These are phyloP conservation scores for Stegodyphus dumicola DNA, from an alignment of 1,140 invertebrate genomes.

Conservation along the genomic window DNA sequence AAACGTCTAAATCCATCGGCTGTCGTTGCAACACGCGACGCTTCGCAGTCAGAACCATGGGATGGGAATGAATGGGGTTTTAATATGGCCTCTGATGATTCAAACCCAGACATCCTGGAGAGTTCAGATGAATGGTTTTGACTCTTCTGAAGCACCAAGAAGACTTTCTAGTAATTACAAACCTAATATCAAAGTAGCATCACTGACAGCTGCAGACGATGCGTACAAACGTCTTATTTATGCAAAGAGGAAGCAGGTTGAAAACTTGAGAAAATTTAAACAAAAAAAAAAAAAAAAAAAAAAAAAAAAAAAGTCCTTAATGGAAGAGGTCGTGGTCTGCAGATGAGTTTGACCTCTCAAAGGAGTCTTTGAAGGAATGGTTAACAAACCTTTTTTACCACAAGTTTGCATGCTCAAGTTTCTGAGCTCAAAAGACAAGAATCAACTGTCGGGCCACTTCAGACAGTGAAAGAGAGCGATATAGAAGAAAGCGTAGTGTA, in stretches of 20 bases:
- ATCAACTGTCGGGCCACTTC: not conserved
- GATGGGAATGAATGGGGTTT: constrained; percentile 30
- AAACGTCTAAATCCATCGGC: not conserved
- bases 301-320: too few species aligned
- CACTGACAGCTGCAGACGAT: not conserved
- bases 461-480: constrained; percentile 36
- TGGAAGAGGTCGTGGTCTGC: constrained; percentile 42
- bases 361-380: not conserved
- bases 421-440: not conserved
- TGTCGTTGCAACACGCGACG: not conserved
- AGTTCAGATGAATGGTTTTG: not conserved
- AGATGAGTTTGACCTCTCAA: constrained; percentile 7
- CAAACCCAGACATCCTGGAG: not conserved
- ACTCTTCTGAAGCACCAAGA: not conserved
- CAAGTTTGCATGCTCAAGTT: not conserved
- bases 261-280: constrained; percentile 26
- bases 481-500: constrained; percentile 49
- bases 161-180: not conserved
- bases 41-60: constrained; percentile 40
- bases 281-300: too few species aligned
- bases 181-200: not conserved
- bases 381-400: constrained; percentile 1
- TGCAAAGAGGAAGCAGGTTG: constrained; percentile 8
- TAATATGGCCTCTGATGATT: not conserved
- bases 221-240: constrained; percentile 16